Evolutionary conservation across 2,888 invertebrate species (phyloP), one percentile per base, ranked within the genome.

Genomic region (Hybos culiciformis): DNA sequence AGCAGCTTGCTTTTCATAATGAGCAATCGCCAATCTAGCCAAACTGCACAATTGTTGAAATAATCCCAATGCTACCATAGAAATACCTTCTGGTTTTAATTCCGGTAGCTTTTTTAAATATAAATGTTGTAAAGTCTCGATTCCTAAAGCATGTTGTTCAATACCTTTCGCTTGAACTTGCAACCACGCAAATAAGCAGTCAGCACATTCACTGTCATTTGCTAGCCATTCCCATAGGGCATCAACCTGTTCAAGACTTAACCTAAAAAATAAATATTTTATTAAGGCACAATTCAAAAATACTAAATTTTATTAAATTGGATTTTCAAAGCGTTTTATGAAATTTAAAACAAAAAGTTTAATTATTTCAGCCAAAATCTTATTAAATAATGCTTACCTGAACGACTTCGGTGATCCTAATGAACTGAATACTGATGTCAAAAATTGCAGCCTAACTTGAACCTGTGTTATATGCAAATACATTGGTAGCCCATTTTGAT

Each of bases 121-220:
- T 20, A 94, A 72, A 56, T 91, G 85, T 56, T 87, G 79, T 41
- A 93, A 69, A 0, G 91, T 85, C 54, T 91, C 90, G 43, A 86
- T 72, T 4, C 86, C 85, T 3, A 94, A 70, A 0, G 92, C 92
- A 66, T 94, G 93, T 53, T 91, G 83, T 49, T 93, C 91, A 1
- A 88, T 86, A 15, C 85, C 84, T 65, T 90, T 87, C 2, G 90
- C 86, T 65, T 94, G 93, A 8, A 85, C 83, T 32, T 93, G 74
- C 39, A 94, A 68, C 94, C 94, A 94, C 46, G 85, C 87, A 63
- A 93, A 91, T 19, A 92, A 74, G 56, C 93, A 92, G 62, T 94
- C 93, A 0, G 86, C 81, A 56, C 90, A 90, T 54, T 86, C 86
- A 0, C 75, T 67, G 60, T 88, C 86, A 38, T 81, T 80, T 0